Evolutionary conservation across 2,797 vertebrate genomes (phyloP).

Genomic region (Taenioides sp.): DNA sequence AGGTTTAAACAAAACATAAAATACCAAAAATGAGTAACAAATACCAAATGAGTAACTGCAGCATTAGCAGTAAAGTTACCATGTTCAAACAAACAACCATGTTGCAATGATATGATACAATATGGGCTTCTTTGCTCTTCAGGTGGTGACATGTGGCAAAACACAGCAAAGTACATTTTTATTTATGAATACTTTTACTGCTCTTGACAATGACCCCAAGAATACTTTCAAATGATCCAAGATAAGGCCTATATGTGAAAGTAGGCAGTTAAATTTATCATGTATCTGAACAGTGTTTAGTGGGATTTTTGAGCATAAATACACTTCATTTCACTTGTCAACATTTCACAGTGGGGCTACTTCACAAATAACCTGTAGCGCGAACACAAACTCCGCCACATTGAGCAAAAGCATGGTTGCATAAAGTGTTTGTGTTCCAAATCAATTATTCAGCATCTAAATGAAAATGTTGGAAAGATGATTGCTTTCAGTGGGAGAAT

Average conservation of each 20-base stretch:
- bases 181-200: neutral
- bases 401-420: conserved; percentile 30
- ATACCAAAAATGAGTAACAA: no score
- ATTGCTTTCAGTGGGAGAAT: conserved; percentile 41
- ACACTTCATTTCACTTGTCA: conserved; percentile 1
- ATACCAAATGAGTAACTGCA: no score
- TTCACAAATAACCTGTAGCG: conserved; percentile 17
- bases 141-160: no score
- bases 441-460: conserved; percentile 56
- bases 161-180: no score
- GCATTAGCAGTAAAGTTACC: no score
- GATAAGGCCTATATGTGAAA: neutral
- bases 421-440: conserved; percentile 40
- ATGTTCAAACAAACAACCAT: no score
- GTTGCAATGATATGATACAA: neutral
- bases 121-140: neutral
- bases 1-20: no score
- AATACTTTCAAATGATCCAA: neutral
- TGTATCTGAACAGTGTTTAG: neutral
- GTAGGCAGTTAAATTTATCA: neutral
- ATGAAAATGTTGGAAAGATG: conserved; percentile 51
- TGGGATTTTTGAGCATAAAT: neutral
- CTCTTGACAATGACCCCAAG: neutral
- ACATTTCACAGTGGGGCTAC: neutral
- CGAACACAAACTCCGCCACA: conserved; percentile 22